Conservation (phyloP, 2,888 invertebrate species). For the Metopia argyrocephala region DNA sequence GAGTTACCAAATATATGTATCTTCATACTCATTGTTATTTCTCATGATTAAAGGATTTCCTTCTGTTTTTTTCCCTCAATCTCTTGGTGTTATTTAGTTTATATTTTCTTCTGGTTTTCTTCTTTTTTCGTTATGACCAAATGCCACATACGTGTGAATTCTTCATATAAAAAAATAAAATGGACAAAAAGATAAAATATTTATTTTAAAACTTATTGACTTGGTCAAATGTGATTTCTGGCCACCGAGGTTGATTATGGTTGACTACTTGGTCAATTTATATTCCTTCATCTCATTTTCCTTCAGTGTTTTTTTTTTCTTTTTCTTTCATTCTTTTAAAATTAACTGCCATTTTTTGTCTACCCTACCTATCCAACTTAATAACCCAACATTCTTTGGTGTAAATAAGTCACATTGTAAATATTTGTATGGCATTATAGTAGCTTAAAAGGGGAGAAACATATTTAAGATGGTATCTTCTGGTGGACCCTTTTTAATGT, state of each 20-base stretch:
- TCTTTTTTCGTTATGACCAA: neutral
- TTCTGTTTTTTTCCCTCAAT: constrained; percentile 24
- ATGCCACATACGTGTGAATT: neutral
- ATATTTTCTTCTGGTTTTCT: no score
- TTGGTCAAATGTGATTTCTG: constrained; percentile 73
- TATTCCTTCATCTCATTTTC: constrained; percentile 32
- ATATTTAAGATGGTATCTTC: constrained; percentile 45
- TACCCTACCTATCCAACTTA: neutral
- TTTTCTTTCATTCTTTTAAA: constrained; percentile 26
- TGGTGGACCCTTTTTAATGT: constrained; percentile 51
- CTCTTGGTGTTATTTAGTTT: neutral
- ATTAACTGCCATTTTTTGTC: constrained; percentile 44
- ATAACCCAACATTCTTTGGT: constrained; percentile 30
- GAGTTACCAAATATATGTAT: constrained; percentile 39
- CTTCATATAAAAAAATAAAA: neutral
- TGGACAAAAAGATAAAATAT: constrained; percentile 45
- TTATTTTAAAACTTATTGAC: constrained; percentile 63
- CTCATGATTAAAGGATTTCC: constrained; percentile 59
- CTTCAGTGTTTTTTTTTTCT: neutral
- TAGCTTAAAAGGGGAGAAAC: neutral
- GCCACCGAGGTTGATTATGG: constrained; percentile 76
- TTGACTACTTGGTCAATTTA: constrained; percentile 67
- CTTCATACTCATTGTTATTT: constrained; percentile 9
- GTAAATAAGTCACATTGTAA: constrained; percentile 63
- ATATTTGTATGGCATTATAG: constrained; percentile 59